Evolutionary conservation across 2,113 vertebrate species (phyloP).

Genomic region (Hucho hucho): DNA sequence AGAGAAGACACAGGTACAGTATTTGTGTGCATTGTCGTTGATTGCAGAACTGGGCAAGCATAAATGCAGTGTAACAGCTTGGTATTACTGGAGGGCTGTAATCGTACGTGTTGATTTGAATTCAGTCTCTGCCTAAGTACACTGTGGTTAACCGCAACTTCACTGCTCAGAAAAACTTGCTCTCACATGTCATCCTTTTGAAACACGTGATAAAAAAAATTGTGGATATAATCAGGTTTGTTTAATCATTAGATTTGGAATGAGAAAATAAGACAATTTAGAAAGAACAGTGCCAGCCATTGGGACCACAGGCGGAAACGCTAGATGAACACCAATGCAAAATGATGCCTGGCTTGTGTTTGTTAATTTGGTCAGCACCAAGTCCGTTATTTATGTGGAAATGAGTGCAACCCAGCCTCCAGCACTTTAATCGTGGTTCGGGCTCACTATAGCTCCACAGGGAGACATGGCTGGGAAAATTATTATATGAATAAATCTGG

Average conservation of each 20-base stretch:
- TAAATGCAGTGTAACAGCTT: conserved; percentile 20
- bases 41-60: conserved; percentile 1
- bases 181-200: conserved; percentile 48
- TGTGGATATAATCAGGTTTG: conserved; percentile 52
- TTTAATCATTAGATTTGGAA: conserved; percentile 52
- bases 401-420: conserved; percentile 28
- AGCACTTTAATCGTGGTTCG: conserved; percentile 27
- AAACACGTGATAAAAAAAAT: conserved; percentile 35
- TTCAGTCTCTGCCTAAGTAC: conserved; percentile 32
- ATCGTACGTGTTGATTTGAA: conserved; percentile 14
- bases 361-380: conserved; percentile 56
- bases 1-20: neutral
- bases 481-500: conserved; percentile 20
- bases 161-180: conserved; percentile 9
- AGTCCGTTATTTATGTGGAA: conserved; percentile 46
- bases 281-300: conserved; percentile 15
- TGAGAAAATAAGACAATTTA: conserved; percentile 38
- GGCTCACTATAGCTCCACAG: neutral
- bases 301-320: neutral
- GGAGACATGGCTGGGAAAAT: conserved; percentile 23
- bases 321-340: conserved; percentile 8
- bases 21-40: neutral
- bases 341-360: conserved; percentile 34
- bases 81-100: conserved; percentile 5
- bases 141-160: conserved; percentile 3